Base-by-base conservation (phyloP, 2,797 vertebrate genomes). In the Xiphorhynchus erythropygius region DNA sequence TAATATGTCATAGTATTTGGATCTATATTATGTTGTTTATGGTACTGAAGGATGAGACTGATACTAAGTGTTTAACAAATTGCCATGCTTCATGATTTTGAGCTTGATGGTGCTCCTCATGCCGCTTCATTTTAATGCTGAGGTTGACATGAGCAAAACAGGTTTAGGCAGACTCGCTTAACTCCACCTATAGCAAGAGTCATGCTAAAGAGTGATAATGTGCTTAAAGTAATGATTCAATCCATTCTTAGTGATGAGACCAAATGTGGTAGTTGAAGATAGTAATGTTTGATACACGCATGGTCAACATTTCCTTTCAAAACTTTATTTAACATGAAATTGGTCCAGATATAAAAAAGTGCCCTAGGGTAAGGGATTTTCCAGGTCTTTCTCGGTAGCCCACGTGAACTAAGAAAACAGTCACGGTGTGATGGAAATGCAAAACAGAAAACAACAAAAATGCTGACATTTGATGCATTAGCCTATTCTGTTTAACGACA, bases 1-100 rank as follows among this genome's bases (percentile, higher is more conserved):
- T 96, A 97, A 95, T 95, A 92, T 89, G 91, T 97, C 95, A 90
- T 59, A 95, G 94, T 97, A 95, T 89, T 95, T 96, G 94, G 94
- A 96, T 95, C 96, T 96, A 79, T 87, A 95, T 94, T 96, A 91
- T 94, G 89, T 94, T 96, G 90, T 92, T 87, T 94, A 84, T 77
- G 80, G 74, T 94, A 77, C 80, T 87, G 65, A 97, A 97, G 81
- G 92, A 65, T 91, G 85, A 94, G 79, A 92, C 73, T 96, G 82
- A 86, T 96, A 63, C 84, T 81, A 59, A 80, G 49, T 85, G 92
- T 95, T 55, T 59, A 85, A 88, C 80, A 94, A 89, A 74, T 81
- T 92, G 69, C 82, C 84, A 53, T 84, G 74, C 44, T 96, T 96
- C 81, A 35, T 91, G 93, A 86, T 80, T 92, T 94, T 90, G 90